phyloP scores from a whole-genome alignment of 2,113 vertebrate species.

The Hemicordylus capensis region DNA sequence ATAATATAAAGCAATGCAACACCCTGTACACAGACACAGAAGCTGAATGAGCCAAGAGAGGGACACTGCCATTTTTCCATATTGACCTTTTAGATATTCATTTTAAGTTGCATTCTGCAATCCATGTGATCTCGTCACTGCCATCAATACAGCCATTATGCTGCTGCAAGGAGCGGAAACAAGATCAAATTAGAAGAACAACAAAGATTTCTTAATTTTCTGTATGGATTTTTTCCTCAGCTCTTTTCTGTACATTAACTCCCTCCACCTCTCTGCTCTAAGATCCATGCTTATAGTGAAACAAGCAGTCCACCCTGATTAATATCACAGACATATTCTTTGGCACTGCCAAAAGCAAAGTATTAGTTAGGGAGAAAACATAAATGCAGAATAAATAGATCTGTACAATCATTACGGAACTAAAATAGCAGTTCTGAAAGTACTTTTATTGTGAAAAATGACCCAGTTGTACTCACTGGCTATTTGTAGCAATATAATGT shows the following conservation, averaged over 20 bases:
- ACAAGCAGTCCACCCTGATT: slow-evolving; percentile 62
- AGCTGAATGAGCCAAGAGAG: slow-evolving; percentile 55
- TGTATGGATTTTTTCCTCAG: slow-evolving; percentile 40
- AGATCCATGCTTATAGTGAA: slow-evolving; percentile 55
- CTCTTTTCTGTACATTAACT: slow-evolving; percentile 1
- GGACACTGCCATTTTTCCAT: slow-evolving; percentile 55
- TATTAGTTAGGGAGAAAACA: slow-evolving; percentile 70
- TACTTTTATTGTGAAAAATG: slow-evolving; percentile 81
- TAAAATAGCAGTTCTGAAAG: slow-evolving; percentile 76
- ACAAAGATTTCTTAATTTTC: slow-evolving; percentile 67
- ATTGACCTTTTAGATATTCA: slow-evolving; percentile 67
- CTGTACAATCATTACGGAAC: slow-evolving; percentile 71
- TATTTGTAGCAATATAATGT: slow-evolving; percentile 74
- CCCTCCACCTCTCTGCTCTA: neutral
- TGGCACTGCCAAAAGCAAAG: slow-evolving; percentile 61
- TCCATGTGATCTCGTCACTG: slow-evolving; percentile 60
- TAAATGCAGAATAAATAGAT: slow-evolving; percentile 78
- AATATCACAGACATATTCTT: slow-evolving; percentile 62
- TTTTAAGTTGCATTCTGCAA: slow-evolving; percentile 45
- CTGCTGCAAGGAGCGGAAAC: slow-evolving; percentile 55
- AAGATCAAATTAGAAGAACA: slow-evolving; percentile 64
- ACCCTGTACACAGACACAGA: slow-evolving; percentile 44
- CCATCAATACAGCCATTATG: slow-evolving; percentile 57
- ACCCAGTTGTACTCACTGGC: slow-evolving; percentile 75
- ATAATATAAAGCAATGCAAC: slow-evolving; percentile 47